Base-by-base conservation (phyloP, 2,888 invertebrate genomes). In the Aleiodes leptofemur region DNA sequence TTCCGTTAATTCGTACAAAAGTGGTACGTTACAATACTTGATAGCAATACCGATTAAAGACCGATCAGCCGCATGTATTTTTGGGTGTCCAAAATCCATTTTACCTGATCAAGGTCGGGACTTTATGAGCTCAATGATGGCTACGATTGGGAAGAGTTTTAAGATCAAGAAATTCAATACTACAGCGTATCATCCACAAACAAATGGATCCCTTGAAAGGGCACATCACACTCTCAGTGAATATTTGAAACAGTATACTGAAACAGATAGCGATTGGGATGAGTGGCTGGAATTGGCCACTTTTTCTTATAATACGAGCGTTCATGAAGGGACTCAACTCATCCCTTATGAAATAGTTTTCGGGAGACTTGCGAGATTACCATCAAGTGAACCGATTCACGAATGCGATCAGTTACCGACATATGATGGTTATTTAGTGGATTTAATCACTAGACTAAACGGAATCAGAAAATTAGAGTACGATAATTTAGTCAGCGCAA, bases 241-340 rank as follows among this genome's bases (percentile, higher is more conserved):
- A 70, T 75, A 70, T 56, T 29, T 76, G n/a, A 73, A 76, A 57
- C 76, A 76, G 34, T 76, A 66, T 48, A 53, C 56, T n/a, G 14
- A 31, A 1, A 5, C 3, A 14, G 72, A 72, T 14, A 9, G 48
- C 7, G 72, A 77, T 9, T 80, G 82, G 78, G 77, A 78, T n/a
- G 68, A 76, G 31, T 79, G 64, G 50, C 2, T 81, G 0, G 64
- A 74, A 0, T 1, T 80, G 3, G 80, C 77, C 0, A 77, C 71
- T 72, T 64, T 75, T 23, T 75, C 75, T 0, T 80, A 79, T n/a
- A 82, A 82, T 51, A 79, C 77, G 0, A 73, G 77, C 29, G 29
- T 72, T 0, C 77, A 81, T n/a, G 76, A 77, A 31, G 70, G 72
- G 0, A 79, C 77, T 0, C 64, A n/a, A n/a, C 53, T 43, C 13